Evolutionary conservation across 2,113 vertebrate genomes (phyloP), one percentile per base, ranked within the genome.

Genomic region (Hydrolagus affinis): DNA sequence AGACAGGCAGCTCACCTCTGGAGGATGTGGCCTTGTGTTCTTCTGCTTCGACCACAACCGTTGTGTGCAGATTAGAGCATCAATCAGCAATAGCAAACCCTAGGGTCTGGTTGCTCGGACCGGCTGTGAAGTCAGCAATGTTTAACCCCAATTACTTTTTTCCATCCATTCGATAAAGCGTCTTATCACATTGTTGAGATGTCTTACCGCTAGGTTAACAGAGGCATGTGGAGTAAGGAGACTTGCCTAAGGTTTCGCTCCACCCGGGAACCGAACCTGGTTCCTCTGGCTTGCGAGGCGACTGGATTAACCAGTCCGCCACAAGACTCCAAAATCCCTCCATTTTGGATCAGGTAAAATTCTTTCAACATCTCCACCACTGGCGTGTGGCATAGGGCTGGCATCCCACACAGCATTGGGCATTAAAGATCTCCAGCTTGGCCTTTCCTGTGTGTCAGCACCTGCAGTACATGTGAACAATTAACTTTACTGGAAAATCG

Each of bases 401-500:
- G 64, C 77, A 30, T 80, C 64, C 59, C 23, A 64, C 23, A 64
- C 23, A 80, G 60, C 6, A 6, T 64, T 23, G 11, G 17, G 64
- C 77, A 80, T 80, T 62, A 64, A 64, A 80, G 23, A 80, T 28
- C 15, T 30, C 64, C 7, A 25, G 77, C 60, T 64, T 25, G 64
- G 59, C 56, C 32, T 64, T 80, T 80, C 59, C 15, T 80, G 21
- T 15, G 64, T 28, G 77, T 23, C 4, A 60, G 17, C 59, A 80
- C 23, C 77, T 28, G 60, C 25, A 80, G 64, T 80, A 30, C 57
- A 30, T 44, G 44, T 56, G 19, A 56, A 19, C 73, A 75, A 75
- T 75, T 75, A 75, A 75, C 73, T 44, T 75, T 19, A 32, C 32
- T 21, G 30, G 32, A 32, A 75, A 75, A 75, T 75, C 73, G 44